phyloP scores from a whole-genome alignment of 2,888 invertebrate genomes.

The Pelosia muscerda region DNA sequence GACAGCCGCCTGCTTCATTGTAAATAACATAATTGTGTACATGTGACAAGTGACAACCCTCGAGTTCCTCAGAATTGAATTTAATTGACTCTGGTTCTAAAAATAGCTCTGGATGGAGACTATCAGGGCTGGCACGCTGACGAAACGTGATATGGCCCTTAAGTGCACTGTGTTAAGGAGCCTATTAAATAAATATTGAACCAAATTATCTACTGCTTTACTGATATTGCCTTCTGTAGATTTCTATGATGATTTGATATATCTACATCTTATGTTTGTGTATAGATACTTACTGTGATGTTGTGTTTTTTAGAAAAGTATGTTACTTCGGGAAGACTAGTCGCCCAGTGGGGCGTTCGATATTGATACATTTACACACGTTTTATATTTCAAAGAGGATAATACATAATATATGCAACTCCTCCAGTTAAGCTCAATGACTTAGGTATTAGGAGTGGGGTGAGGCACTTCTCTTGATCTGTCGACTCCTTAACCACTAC shows the following conservation, averaged over 20 bases:
- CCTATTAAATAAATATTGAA: conserved; percentile 13
- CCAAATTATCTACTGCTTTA: conserved; percentile 4
- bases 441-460: too few relatives aligned
- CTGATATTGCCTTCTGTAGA: background rate
- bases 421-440: too few relatives aligned
- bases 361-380: too few relatives aligned
- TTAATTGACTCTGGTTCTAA: conserved; percentile 78
- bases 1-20: conserved; percentile 55
- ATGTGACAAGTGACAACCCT: conserved; percentile 79
- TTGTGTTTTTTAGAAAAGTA: background rate
- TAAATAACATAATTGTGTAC: conserved; percentile 81
- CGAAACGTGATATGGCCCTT: conserved; percentile 45
- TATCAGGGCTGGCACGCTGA: conserved; percentile 45
- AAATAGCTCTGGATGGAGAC: conserved; percentile 65
- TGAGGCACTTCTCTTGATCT: too few relatives aligned
- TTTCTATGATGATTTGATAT: background rate
- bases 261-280: background rate
- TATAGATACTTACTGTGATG: background rate
- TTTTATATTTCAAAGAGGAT: too few relatives aligned
- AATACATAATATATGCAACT: too few relatives aligned
- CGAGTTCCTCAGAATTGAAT: conserved; percentile 73
- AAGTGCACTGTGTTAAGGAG: conserved; percentile 36
- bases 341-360: too few relatives aligned
- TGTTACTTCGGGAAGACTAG: background rate
- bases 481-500: too few relatives aligned